phyloP scores from a whole-genome alignment of 2,113 vertebrate species.

The Sceloporus undulatus region DNA sequence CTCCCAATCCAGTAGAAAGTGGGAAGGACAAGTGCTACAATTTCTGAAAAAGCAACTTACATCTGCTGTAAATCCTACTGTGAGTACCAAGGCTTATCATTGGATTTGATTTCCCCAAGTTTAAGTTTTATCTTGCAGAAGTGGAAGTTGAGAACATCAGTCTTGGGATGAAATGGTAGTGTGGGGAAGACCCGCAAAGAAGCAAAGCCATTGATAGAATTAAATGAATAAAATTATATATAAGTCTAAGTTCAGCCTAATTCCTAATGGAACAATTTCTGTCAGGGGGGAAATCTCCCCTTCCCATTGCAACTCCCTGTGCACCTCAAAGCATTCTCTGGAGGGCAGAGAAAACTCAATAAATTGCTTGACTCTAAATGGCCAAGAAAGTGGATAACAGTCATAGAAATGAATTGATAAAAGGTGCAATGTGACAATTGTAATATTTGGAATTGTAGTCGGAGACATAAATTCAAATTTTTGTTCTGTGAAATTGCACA shows the following conservation, averaged over 20 bases:
- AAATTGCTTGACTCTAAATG: too few species aligned
- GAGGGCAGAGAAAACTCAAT: too few species aligned
- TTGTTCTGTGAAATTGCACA: not conserved
- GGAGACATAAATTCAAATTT: not conserved
- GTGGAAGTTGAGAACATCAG: not conserved
- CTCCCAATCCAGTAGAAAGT: not conserved
- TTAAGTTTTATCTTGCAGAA: not conserved
- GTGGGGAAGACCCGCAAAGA: not conserved
- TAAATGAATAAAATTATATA: too few species aligned
- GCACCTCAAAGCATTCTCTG: too few species aligned
- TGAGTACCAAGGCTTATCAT: not conserved
- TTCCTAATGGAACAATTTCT: not conserved
- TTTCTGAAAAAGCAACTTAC: not conserved
- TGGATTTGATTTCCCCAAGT: not conserved
- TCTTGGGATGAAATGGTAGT: not conserved
- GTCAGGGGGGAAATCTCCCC: not conserved
- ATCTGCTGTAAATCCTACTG: not conserved
- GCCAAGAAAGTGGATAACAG: not conserved
- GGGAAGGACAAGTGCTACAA: not conserved
- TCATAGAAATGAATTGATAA: not conserved
- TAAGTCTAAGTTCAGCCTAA: too few species aligned
- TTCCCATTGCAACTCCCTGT: too few species aligned
- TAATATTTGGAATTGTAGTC: not conserved
- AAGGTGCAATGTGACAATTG: not conserved
- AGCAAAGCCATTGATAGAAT: not conserved